A percentile compares a stretch with the other conserved stretches of the same genome.
Conservation (phyloP, 2,888 invertebrate genomes). For the Drosophila melanosoma region DNA sequence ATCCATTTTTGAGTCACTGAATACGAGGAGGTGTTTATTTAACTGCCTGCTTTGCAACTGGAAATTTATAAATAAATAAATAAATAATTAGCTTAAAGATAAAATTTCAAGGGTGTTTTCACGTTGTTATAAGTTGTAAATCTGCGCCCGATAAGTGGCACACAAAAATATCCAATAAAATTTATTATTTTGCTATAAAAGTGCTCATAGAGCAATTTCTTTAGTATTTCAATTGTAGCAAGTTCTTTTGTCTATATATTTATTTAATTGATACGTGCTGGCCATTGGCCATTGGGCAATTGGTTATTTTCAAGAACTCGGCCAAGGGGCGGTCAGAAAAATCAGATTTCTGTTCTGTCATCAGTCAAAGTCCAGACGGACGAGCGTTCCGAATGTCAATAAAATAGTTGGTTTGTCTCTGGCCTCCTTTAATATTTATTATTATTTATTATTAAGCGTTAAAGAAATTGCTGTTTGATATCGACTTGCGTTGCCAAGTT, state of each 20-base stretch:
- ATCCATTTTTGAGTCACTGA: background rate
- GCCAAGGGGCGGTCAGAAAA: constrained; percentile 31
- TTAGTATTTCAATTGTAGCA: constrained; percentile 1
- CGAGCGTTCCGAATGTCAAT: constrained; percentile 55
- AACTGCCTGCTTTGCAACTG: background rate
- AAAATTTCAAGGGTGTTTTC: constrained; percentile 2
- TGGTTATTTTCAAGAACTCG: constrained; percentile 46
- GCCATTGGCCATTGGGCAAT: constrained; percentile 47
- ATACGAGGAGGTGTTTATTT: background rate
- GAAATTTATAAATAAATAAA: too few species aligned
- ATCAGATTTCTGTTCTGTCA: constrained; percentile 30
- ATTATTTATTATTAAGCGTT: constrained; percentile 71
- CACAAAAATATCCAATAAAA: constrained; percentile 41
- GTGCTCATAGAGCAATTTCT: constrained; percentile 7
- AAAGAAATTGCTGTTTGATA: constrained; percentile 38
- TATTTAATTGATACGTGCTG: constrained; percentile 40
- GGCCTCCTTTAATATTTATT: constrained; percentile 61
- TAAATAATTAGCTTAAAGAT: background rate
- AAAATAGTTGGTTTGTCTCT: constrained; percentile 46
- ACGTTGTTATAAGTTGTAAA: background rate
- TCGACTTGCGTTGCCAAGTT: constrained; percentile 58
- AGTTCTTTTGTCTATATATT: constrained; percentile 11
- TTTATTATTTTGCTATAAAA: constrained; percentile 21
- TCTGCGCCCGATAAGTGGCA: background rate
- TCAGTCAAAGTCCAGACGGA: background rate